Conservation (phyloP, 1,140 invertebrate species). For the Pectinophora gossypiella region DNA sequence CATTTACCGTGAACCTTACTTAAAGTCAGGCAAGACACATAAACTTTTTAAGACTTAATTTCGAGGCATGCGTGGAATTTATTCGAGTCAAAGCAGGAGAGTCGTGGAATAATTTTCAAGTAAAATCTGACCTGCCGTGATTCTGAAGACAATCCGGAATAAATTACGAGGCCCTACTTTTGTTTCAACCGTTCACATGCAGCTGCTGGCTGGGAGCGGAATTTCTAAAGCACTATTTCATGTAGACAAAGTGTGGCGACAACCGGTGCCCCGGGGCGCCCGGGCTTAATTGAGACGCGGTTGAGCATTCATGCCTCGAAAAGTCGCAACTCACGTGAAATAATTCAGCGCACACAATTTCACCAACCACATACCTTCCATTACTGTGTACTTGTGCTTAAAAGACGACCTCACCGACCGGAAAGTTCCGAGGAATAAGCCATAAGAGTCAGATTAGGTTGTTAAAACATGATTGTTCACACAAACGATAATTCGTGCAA, state of each 20-base stretch:
- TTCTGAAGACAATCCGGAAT: conserved; percentile 35
- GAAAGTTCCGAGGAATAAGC: conserved; percentile 32
- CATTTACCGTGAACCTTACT: background rate
- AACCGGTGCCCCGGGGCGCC: conserved; percentile 18
- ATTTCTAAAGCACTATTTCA: conserved; percentile 39
- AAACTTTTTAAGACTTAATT: background rate
- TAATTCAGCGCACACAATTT: conserved; percentile 25
- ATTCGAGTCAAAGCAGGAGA: background rate
- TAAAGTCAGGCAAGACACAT: background rate
- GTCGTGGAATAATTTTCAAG: background rate
- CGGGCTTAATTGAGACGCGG: conserved; percentile 36
- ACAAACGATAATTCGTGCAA: conserved; percentile 45
- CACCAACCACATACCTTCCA: conserved; percentile 28
- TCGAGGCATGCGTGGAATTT: background rate
- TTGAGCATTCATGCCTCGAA: conserved; percentile 18
- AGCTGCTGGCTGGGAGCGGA: conserved; percentile 20
- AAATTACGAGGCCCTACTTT: conserved; percentile 44
- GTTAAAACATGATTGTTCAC: conserved; percentile 46
- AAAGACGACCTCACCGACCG: conserved; percentile 17
- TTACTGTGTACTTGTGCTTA: conserved; percentile 7
- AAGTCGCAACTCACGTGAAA: conserved; percentile 21
- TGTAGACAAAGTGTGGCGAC: conserved; percentile 31
- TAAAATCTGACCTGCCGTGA: background rate
- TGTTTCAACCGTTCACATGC: conserved; percentile 35
- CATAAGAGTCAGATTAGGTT: conserved; percentile 36